Evolutionary conservation across 2,797 vertebrate genomes (phyloP).

Genomic region (Morus bassanus): DNA sequence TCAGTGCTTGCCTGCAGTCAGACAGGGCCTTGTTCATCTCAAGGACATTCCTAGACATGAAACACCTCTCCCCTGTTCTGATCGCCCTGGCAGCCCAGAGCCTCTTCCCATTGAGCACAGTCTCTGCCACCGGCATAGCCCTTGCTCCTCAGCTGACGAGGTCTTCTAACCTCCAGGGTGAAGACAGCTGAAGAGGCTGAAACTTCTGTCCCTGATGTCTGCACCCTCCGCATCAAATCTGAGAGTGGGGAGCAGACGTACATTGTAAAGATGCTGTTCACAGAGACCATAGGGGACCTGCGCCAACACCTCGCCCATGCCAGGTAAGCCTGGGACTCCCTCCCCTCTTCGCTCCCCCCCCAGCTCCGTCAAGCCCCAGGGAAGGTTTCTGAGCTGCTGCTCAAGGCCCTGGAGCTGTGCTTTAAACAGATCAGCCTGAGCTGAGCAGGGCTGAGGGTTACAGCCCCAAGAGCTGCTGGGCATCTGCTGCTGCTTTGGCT

Average conservation of each 20-base stretch:
- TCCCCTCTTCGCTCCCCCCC: neutral
- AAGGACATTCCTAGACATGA: neutral
- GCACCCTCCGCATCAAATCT: conserved; percentile 83
- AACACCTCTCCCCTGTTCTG: fast-evolving
- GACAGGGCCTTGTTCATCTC: fast-evolving
- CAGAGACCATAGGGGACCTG: conserved; percentile 85
- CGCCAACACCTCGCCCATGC: conserved; percentile 76
- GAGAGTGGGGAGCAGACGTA: conserved; percentile 83
- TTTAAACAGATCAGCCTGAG: neutral
- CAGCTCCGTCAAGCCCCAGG: fast-evolving
- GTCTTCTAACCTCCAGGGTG: conserved; percentile 15
- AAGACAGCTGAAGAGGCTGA: neutral
- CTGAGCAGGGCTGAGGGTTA: neutral
- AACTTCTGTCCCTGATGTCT: neutral
- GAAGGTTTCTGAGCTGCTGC: neutral
- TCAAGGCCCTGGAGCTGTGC: neutral
- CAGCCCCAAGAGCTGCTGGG: neutral
- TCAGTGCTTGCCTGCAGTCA: fast-evolving
- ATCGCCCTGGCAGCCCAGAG: neutral
- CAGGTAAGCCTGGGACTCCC: conserved; percentile 72
- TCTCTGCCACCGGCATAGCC: neutral
- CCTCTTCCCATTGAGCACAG: fast-evolving
- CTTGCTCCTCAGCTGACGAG: neutral
- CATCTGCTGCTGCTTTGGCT: neutral
- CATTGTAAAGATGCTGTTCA: conserved; percentile 79